Percentiles rank a stretch among this genome's conserved stretches.
These are phyloP conservation scores for Pantelozetes paolii DNA, from an alignment of 2,888 invertebrate species.

Conservation along the genomic window DNA sequence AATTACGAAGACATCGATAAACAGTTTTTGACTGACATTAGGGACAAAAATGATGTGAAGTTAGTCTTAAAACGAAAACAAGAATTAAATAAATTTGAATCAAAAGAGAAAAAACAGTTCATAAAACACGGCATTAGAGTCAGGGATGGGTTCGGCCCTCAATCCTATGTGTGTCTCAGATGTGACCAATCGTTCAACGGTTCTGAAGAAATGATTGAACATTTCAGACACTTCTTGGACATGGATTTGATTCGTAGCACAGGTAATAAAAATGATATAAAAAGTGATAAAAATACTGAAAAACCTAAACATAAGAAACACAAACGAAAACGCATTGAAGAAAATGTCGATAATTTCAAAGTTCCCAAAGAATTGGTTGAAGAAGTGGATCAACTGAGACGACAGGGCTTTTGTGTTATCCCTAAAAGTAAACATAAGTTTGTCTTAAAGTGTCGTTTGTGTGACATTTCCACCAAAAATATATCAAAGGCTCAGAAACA, in stretches of 20 bases:
- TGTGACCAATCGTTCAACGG: background rate
- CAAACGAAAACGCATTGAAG: background rate
- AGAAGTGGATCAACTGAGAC: background rate
- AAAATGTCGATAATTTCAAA: background rate
- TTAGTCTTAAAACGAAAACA: background rate
- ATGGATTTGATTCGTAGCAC: background rate
- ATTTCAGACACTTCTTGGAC: background rate
- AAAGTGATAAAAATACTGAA: background rate
- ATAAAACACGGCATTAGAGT: background rate
- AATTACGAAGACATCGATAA: background rate
- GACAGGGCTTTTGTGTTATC: background rate
- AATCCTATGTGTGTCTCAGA: background rate
- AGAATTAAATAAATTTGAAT: background rate
- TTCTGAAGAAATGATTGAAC: background rate
- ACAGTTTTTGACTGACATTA: constrained; percentile 4
- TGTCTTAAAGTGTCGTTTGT: constrained; percentile 6
- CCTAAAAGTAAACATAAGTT: background rate
- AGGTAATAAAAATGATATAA: background rate
- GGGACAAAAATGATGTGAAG: background rate
- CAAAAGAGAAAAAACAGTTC: background rate
- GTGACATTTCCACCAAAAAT: background rate
- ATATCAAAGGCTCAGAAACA: background rate
- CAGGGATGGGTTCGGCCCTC: background rate
- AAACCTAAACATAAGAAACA: background rate
- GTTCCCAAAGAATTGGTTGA: background rate